phyloP scores from a whole-genome alignment of 1,140 invertebrate species.

The Carposina sasakii region DNA sequence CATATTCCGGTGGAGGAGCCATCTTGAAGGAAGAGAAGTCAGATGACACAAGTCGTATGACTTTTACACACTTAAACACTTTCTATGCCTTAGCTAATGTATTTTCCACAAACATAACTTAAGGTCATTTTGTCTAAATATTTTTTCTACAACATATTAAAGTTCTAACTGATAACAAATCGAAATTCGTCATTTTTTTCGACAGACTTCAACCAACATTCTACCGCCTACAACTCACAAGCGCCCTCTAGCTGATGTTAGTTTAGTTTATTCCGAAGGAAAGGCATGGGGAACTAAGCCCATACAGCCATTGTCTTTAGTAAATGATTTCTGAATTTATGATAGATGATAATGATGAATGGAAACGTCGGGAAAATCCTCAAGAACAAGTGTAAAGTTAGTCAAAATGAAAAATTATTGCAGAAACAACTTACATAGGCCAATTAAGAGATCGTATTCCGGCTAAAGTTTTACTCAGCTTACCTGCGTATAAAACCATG shows the following conservation, averaged over 20 bases:
- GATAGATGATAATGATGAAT: background rate
- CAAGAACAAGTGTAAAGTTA: too few species aligned
- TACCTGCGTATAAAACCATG: too few species aligned
- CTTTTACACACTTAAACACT: constrained; percentile 61
- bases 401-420: too few species aligned
- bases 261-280: too few species aligned
- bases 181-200: constrained; percentile 62
- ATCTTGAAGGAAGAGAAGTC: constrained; percentile 76
- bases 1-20: constrained; percentile 81
- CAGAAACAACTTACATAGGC: too few species aligned
- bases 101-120: constrained; percentile 42
- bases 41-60: constrained; percentile 73
- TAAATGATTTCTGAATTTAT: background rate
- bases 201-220: constrained; percentile 63
- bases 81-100: constrained; percentile 38
- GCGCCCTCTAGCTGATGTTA: constrained; percentile 46
- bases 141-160: constrained; percentile 47
- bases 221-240: constrained; percentile 48
- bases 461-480: too few species aligned
- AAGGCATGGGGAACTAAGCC: too few species aligned
- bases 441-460: too few species aligned
- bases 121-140: constrained; percentile 44
- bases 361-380: constrained; percentile 13
- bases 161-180: constrained; percentile 55
- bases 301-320: too few species aligned